phyloP scores from a whole-genome alignment of 1,140 invertebrate species.

The Drosophila ambigua region DNA sequence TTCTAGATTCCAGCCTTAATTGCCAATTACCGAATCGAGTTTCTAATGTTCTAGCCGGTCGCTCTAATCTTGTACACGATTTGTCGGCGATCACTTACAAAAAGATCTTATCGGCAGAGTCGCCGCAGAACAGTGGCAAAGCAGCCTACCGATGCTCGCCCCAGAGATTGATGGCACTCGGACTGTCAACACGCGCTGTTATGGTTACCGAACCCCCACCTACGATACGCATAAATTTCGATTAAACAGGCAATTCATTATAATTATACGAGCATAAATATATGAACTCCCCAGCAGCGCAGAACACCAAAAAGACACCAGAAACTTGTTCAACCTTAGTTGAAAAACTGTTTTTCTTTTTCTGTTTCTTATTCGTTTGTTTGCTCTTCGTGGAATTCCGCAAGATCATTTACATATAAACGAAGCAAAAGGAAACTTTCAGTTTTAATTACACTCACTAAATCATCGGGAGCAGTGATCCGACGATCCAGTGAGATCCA shows the following conservation, averaged over 20 bases:
- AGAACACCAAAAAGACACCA: conserved; percentile 16
- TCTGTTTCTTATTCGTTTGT: conserved; percentile 17
- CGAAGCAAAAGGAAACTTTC: conserved; percentile 72
- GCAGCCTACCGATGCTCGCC: conserved; percentile 20
- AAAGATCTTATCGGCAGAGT: conserved; percentile 46
- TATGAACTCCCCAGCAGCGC: conserved; percentile 3
- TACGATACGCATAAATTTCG: conserved; percentile 72
- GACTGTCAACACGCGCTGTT: conserved; percentile 68
- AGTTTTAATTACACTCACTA: conserved; percentile 80
- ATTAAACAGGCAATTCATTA: conserved; percentile 66
- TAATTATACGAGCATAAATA: conserved; percentile 40
- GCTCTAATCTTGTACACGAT: conserved; percentile 52
- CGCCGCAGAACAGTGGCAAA: conserved; percentile 39
- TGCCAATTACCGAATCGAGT: conserved; percentile 46
- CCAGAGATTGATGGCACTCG: conserved; percentile 55
- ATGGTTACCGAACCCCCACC: not conserved
- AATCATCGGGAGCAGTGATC: conserved; percentile 66
- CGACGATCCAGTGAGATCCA: conserved; percentile 16
- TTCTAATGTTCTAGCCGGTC: conserved; percentile 31
- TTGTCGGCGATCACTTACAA: conserved; percentile 61
- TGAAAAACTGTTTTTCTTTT: conserved; percentile 43
- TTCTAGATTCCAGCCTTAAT: conserved; percentile 16
- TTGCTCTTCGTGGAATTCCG: conserved; percentile 74
- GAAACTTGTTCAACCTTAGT: conserved; percentile 72
- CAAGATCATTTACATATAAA: conserved; percentile 73